Evolutionary conservation across 2,888 invertebrate genomes (phyloP), one percentile per base, ranked within the genome.

Genomic region (Pasiphila rectangulata): DNA sequence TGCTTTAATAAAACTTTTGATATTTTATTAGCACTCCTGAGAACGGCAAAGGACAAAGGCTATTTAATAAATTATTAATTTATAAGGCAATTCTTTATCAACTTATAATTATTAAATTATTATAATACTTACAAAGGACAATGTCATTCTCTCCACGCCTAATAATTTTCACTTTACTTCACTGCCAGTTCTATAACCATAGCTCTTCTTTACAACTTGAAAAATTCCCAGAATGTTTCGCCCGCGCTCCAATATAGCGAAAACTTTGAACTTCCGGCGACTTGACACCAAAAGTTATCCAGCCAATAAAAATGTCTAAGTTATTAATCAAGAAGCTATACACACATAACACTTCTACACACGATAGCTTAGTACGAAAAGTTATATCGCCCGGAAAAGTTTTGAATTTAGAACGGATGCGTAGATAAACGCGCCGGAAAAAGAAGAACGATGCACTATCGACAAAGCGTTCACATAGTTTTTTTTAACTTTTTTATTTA

Each of bases 81-180:
- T 25, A 13, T 3, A n/a, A n/a, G n/a, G n/a, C 6, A 3, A 6
- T 21, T 21, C 6, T 21, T 21, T 21, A 4, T 4, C 5, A 10
- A 2, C 16, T 38, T 27, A n/a, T 36, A 44, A 54, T 4, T 13
- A 16, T 40, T 42, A 48, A 47, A 38, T 39, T 16, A 39, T 43
- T 42, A 43, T 37, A 45, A 41, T 75, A 88, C 88, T 88, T 73
- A 89, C 89, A 71, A 86, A 89, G 58, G 88, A 89, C 73, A 89
- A 86, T 84, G 88, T 89, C 88, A 89, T 89, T 82, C 79, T 87
- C 76, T 75, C 74, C 82, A 71, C 77, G 63, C 68, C 72, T 72
- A 59, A 51, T 67, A 73, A 72, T 64, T 71, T 45, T 72, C 72
- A 74, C 70, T 69, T 65, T 63, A 66, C 54, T 65, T 66, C 64